Evolutionary conservation across 2,797 vertebrate species (phyloP), one percentile per base, ranked within the genome.

Genomic region (Scolopax rusticola): DNA sequence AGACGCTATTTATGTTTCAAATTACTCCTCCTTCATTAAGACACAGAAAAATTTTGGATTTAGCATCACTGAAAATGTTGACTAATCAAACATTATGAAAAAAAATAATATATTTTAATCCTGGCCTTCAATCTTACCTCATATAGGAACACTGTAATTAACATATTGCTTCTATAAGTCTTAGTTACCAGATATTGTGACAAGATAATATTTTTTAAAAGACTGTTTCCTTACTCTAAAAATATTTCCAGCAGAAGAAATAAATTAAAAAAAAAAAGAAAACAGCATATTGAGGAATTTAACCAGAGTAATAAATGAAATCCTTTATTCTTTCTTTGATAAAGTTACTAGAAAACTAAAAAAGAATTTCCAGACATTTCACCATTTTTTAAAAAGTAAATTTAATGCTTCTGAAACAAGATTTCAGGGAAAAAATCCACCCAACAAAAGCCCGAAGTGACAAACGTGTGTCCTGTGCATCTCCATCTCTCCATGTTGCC

Each of bases 1-100:
- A 60, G 56, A 60, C 10, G 36, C 4, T 91, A 38, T 91, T 96
- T 88, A 57, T 47, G 63, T 88, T 95, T 85, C 79, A 93, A 67
- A 89, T 65, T 33, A 54, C 5, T 81, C 82, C 40, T 75, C 76
- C 89, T 67, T n/a, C 51, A 11, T 16, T 7, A 81, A 90, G 23
- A 45, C 51, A 78, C 30, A 40, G 86, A 93, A 84, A 54, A 57
- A 65, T 19, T 63, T 15, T 9, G 54, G 60, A 50, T 78, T 93
- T 94, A 47, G 23, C 47, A 48, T 28, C 45, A 47, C 23, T 57
- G 70, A 41, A 94, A 90, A 79, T 1, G 14, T 16, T 65, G 15
- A 65, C 15, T 43, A 36, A 40, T n/a, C 21, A 84, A 50, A 91
- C 95, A 88, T 67, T 77, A 50, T 14, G 12, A 83, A n/a, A 19